Percentiles rank a stretch among this genome's conserved stretches.
Evolutionary conservation across 2,888 invertebrate genomes (phyloP).

Genomic region (Cheiracanthium punctorium): DNA sequence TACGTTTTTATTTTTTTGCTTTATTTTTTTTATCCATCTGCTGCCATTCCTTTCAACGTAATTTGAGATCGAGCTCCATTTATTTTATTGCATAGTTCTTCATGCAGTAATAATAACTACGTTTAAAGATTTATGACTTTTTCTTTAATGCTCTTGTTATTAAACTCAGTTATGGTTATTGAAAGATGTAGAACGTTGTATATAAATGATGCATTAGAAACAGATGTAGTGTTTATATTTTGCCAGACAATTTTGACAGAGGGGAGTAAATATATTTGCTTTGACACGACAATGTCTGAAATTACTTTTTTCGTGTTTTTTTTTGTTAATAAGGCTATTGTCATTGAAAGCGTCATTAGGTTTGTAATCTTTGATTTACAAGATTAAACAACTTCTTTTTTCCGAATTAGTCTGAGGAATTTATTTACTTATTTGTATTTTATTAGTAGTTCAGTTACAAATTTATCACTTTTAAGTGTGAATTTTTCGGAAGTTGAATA

Average conservation of each 20-base stretch:
- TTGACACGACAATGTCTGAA: not conserved
- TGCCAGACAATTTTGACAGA: not conserved
- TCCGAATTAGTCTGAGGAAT: too few species aligned
- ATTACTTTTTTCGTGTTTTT: not conserved
- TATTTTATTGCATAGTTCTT: slow-evolving; percentile 67
- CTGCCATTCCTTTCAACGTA: slow-evolving; percentile 55
- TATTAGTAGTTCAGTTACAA: too few species aligned
- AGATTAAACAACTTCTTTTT: too few species aligned
- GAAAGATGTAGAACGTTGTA: slow-evolving; percentile 34
- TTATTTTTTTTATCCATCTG: slow-evolving; percentile 21
- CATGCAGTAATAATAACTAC: slow-evolving; percentile 68
- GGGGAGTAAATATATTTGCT: not conserved
- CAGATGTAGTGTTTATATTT: slow-evolving; percentile 15
- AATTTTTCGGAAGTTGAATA: too few species aligned
- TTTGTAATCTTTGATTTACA: too few species aligned
- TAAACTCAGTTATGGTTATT: slow-evolving; percentile 53
- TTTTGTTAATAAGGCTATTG: not conserved
- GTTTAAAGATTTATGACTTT: slow-evolving; percentile 68
- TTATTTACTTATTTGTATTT: too few species aligned
- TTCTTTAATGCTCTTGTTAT: slow-evolving; percentile 44
- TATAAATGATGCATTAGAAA: slow-evolving; percentile 12
- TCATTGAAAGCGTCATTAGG: not conserved
- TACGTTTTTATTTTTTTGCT: slow-evolving; percentile 46
- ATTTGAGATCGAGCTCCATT: slow-evolving; percentile 65
- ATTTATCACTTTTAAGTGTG: too few species aligned